Evolutionary conservation across 1,140 invertebrate species (phyloP).

Genomic region (Aphaenogaster rudis): DNA sequence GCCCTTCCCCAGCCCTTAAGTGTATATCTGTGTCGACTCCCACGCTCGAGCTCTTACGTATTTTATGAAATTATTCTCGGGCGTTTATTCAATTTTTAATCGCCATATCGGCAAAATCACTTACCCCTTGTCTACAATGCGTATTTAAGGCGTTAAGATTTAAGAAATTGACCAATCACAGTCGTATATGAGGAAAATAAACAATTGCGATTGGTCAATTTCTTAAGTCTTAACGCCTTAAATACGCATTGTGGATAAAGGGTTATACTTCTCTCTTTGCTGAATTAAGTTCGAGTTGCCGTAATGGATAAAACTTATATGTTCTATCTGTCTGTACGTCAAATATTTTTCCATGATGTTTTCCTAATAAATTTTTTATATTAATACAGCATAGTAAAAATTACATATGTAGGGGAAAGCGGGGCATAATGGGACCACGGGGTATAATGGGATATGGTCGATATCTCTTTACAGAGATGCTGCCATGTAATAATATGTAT

Average conservation of each 20-base stretch:
- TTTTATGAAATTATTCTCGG: constrained; percentile 1
- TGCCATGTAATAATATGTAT: too few species aligned
- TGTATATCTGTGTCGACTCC: background rate
- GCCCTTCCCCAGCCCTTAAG: constrained; percentile 21
- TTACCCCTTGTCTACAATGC: background rate
- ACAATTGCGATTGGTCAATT: too few species aligned
- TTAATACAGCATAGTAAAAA: background rate
- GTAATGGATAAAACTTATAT: constrained; percentile 5
- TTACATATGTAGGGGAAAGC: background rate
- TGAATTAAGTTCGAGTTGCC: background rate
- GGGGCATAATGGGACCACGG: too few species aligned
- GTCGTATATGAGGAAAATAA: too few species aligned
- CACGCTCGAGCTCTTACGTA: background rate
- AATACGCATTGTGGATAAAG: too few species aligned
- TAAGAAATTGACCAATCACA: too few species aligned
- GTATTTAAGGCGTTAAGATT: too few species aligned
- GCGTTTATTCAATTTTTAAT: constrained; percentile 27
- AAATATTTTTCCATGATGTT: background rate
- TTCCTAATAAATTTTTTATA: background rate
- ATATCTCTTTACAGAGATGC: too few species aligned
- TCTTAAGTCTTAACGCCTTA: too few species aligned
- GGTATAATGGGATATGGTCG: too few species aligned
- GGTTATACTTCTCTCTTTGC: background rate
- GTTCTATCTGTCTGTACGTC: background rate
- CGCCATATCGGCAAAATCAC: background rate